Conservation (phyloP, 2,888 invertebrate genomes). For the Agrochola macilenta region DNA sequence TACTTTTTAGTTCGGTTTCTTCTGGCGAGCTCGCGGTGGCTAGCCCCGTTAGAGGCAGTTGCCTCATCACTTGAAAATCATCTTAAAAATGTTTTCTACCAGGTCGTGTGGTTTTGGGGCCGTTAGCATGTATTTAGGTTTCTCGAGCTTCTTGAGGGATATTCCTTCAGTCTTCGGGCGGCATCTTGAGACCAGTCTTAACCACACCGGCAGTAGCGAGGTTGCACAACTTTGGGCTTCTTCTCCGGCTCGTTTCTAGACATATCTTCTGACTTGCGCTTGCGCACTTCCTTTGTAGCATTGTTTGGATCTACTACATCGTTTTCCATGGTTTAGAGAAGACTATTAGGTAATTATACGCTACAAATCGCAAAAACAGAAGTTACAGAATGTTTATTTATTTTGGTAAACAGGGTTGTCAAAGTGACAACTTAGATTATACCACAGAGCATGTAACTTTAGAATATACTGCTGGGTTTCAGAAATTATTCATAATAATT, state of each 20-base stretch:
- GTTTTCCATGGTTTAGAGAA: not conserved
- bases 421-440: too few relatives aligned
- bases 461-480: too few relatives aligned
- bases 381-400: not conserved
- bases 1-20: too few relatives aligned
- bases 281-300: not conserved
- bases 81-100: not conserved
- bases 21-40: too few relatives aligned
- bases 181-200: not conserved
- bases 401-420: not conserved
- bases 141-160: not conserved
- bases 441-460: too few relatives aligned
- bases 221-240: conserved; percentile 7
- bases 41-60: too few relatives aligned
- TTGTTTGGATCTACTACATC: not conserved
- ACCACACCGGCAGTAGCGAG: not conserved
- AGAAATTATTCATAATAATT: too few relatives aligned
- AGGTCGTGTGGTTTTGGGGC: not conserved
- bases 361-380: not conserved
- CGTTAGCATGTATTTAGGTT: not conserved
- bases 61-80: not conserved
- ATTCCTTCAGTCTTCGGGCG: not conserved
- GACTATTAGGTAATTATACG: too few relatives aligned
- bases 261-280: not conserved
- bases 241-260: not conserved